A percentile compares a stretch with the other conserved stretches of the same genome.
phyloP scores from a whole-genome alignment of 2,888 invertebrate species.

The Aplocera efformata region DNA sequence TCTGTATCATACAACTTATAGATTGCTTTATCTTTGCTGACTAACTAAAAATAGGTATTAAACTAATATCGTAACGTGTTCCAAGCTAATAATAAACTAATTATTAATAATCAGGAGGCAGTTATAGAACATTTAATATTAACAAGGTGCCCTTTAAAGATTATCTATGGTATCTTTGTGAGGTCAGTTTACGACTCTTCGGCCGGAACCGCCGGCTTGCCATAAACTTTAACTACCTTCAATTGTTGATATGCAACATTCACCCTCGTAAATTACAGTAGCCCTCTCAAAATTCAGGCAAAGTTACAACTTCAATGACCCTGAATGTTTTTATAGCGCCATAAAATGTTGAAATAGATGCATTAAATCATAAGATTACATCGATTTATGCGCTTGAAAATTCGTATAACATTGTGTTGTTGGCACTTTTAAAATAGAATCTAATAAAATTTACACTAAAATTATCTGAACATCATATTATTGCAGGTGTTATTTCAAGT shows the following conservation, averaged over 20 bases:
- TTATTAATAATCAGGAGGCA: constrained; percentile 62
- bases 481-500: no score
- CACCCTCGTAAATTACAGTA: constrained; percentile 57
- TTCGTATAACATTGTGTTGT: constrained; percentile 2
- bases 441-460: no score
- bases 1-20: no score
- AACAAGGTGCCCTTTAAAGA: constrained; percentile 74
- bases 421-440: neutral
- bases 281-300: constrained; percentile 46
- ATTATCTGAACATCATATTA: no score
- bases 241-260: constrained; percentile 50
- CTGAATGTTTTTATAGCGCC: constrained; percentile 50
- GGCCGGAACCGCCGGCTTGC: constrained; percentile 58
- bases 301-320: constrained; percentile 37
- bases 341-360: constrained; percentile 48
- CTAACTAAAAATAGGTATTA: no score
- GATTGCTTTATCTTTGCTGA: no score
- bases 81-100: constrained; percentile 39
- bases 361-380: constrained; percentile 31
- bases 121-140: constrained; percentile 72
- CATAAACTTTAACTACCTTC: constrained; percentile 57
- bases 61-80: no score
- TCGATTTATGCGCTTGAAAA: constrained; percentile 26
- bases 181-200: constrained; percentile 67
- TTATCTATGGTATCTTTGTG: constrained; percentile 70